Evolutionary conservation across 2,797 vertebrate genomes (phyloP).

Genomic region (Schizopygopsis malacanthus): DNA sequence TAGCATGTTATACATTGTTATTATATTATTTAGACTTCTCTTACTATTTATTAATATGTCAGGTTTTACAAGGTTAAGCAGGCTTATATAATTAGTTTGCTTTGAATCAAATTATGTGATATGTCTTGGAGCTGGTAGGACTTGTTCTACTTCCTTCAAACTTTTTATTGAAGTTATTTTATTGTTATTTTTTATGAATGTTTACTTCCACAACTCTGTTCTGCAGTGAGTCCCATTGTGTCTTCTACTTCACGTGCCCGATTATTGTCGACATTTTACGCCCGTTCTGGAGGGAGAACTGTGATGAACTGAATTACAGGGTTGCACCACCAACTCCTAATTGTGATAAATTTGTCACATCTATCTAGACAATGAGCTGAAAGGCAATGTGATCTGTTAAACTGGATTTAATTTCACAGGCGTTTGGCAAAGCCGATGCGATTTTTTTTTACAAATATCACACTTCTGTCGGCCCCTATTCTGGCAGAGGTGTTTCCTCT

Average conservation of each 20-base stretch:
- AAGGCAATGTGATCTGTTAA: slow-evolving; percentile 39
- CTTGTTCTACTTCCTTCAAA: background rate
- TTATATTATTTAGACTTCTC: background rate
- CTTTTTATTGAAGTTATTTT: background rate
- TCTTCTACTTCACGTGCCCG: background rate
- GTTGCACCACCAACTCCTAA: slow-evolving; percentile 36
- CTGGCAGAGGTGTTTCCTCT: slow-evolving; percentile 17
- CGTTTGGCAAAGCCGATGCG: slow-evolving; percentile 24
- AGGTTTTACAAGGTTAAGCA: background rate
- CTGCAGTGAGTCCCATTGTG: background rate
- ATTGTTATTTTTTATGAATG: background rate
- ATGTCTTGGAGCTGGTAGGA: background rate
- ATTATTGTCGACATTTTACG: background rate
- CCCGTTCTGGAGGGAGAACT: slow-evolving; percentile 6
- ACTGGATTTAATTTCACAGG: slow-evolving; percentile 48
- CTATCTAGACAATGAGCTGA: slow-evolving; percentile 33
- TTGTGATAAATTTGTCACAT: slow-evolving; percentile 48
- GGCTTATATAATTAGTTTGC: background rate
- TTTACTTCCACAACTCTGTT: background rate
- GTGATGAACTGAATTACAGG: slow-evolving; percentile 27
- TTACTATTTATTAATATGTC: background rate
- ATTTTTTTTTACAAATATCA: slow-evolving; percentile 25
- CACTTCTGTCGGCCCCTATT: slow-evolving; percentile 29
- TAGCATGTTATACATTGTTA: background rate
- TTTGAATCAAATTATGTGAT: background rate